Evolutionary conservation across 2,797 vertebrate species (phyloP).

Genomic region (Hippocampus kuda): DNA sequence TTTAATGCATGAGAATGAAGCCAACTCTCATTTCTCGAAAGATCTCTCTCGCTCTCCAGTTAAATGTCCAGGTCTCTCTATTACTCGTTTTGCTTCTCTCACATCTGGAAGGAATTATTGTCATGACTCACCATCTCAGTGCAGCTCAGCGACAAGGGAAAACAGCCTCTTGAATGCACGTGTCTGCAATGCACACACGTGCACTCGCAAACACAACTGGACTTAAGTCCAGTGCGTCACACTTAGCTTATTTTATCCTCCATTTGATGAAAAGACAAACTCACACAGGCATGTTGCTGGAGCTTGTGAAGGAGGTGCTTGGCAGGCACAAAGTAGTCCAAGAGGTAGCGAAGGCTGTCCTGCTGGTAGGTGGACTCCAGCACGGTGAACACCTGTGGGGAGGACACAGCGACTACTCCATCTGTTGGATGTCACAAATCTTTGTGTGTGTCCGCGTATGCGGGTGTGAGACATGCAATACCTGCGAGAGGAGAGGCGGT

Average conservation of each 20-base stretch:
- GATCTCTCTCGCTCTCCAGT: not conserved
- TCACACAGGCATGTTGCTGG: constrained; percentile 75
- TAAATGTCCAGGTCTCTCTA: not conserved
- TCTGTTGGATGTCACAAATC: not conserved
- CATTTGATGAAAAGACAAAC: constrained; percentile 48
- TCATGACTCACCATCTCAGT: constrained; percentile 67
- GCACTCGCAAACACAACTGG: not conserved
- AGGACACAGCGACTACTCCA: not conserved
- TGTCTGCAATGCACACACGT: not conserved
- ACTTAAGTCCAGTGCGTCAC: not conserved
- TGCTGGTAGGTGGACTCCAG: constrained; percentile 76
- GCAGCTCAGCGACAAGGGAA: constrained; percentile 13
- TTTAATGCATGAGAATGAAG: constrained; percentile 29
- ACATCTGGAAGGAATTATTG: constrained; percentile 74
- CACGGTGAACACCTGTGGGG: constrained; percentile 68
- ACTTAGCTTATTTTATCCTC: not conserved
- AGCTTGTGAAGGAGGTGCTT: constrained; percentile 74
- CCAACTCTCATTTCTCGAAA: constrained; percentile 31
- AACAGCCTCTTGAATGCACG: not conserved
- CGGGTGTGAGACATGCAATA: constrained; percentile 14
- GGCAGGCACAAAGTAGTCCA: constrained; percentile 75
- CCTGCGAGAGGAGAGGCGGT: constrained; percentile 83
- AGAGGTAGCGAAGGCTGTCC: constrained; percentile 72
- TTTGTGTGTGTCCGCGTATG: not conserved
- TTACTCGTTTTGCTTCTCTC: constrained; percentile 16